Evolutionary conservation across 2,113 vertebrate species (phyloP), one percentile per base, ranked within the genome.

Genomic region (Gasterosteus nipponicus): DNA sequence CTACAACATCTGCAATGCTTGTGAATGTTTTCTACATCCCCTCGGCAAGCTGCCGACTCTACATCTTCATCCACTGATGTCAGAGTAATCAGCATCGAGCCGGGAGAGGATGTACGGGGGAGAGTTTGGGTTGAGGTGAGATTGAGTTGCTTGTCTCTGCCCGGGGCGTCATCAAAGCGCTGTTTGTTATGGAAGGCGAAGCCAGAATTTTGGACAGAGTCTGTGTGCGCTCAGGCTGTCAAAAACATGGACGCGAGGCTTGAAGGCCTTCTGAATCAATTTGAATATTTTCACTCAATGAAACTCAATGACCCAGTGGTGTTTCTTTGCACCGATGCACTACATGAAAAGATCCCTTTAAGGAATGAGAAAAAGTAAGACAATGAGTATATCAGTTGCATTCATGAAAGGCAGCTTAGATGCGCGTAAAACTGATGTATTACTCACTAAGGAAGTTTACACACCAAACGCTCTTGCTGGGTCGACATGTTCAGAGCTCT

Each of bases 31-130:
- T 53, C 61, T 73, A 3, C 11, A 42, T 70, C 59, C 65, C 69
- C 14, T 58, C 63, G 59, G 73, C 59, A 41, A 33, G 71, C 77
- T 85, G 83, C 72, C 46, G 12, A 35, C 74, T 82, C 76, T 14
- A 73, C 38, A 60, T 47, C 42, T 60, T 64, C 57, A 68, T 31
- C 63, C 22, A 70, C 16, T 66, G 69, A 71, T 79, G 66, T 86
- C 68, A 70, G 68, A 83, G 57, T 63, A 85, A 81, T 77, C 76
- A 60, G 53, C 44, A 51, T 61, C 10, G 35, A 87, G 57, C 67
- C 61, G 54, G 22, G 54, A 57, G 16, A 64, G 38, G 44, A 75
- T 81, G 46, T 74, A 54, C 56, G 64, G 73, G 4, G 53, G 78
- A 63, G 73, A 75, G 47, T 74, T 72, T 78, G 70, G 51, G 46